Conservation (phyloP, 2,113 vertebrate species). For the Hemichromis elongatus region DNA sequence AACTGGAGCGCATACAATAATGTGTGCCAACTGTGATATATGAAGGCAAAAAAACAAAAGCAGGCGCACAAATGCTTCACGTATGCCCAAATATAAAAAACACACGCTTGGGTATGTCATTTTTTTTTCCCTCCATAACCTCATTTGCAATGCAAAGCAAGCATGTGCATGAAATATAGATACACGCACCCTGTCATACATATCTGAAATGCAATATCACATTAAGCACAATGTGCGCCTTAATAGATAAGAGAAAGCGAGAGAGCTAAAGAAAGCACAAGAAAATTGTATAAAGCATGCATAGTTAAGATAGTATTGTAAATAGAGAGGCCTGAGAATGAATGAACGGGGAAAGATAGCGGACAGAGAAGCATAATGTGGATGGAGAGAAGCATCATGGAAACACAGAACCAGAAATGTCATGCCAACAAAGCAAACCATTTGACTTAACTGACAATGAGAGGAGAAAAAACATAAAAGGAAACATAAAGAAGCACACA, state of each 20-base stretch:
- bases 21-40: not conserved
- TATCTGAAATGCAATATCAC: conserved; percentile 60
- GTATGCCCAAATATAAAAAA: not conserved
- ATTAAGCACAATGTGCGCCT: conserved; percentile 17
- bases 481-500: not conserved
- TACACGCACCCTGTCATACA: not conserved
- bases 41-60: not conserved
- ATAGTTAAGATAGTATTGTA: conserved; percentile 34
- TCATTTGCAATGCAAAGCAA: conserved; percentile 20
- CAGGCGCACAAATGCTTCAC: not conserved
- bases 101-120: not conserved
- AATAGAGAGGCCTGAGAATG: conserved; percentile 6
- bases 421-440: conserved; percentile 2
- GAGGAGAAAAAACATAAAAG: not conserved
- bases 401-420: conserved; percentile 11
- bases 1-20: not conserved
- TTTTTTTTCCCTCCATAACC: not conserved
- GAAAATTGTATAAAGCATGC: conserved; percentile 25
- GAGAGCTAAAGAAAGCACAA: not conserved
- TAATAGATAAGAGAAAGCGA: conserved; percentile 46
- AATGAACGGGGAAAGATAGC: not conserved
- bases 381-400: not conserved
- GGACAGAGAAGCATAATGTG: not conserved
- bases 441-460: not conserved
- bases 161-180: not conserved